These are phyloP conservation scores for Wiebesia pumilae DNA, from an alignment of 1,140 invertebrate genomes.

Conservation along the genomic window DNA sequence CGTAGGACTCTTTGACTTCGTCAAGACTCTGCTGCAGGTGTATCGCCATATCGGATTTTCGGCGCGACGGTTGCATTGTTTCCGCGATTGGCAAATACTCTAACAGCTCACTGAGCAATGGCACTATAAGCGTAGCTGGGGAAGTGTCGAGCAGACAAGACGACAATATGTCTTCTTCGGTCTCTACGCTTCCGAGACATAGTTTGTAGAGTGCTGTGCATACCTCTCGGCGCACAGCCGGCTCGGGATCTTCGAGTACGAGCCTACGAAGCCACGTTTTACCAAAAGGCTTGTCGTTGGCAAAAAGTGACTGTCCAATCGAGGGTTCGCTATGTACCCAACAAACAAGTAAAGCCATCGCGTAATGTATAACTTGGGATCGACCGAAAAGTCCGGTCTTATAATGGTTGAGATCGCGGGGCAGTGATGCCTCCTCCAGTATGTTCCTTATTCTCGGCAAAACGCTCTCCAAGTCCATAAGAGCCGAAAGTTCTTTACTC, in stretches of 20 bases:
- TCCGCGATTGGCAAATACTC: conserved; percentile 88
- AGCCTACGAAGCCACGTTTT: conserved; percentile 83
- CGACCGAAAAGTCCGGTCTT: conserved; percentile 92
- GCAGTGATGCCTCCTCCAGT: conserved; percentile 87
- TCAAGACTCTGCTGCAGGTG: conserved; percentile 79
- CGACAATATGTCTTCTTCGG: conserved; percentile 77
- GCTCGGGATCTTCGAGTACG: conserved; percentile 89
- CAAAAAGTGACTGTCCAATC: conserved; percentile 81
- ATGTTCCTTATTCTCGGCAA: conserved; percentile 90
- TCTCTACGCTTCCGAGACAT: conserved; percentile 83
- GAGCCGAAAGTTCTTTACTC: conserved; percentile 83
- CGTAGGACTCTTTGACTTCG: conserved; percentile 93
- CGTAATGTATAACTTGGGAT: conserved; percentile 88
- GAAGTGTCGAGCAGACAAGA: conserved; percentile 58
- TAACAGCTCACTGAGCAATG: conserved; percentile 87
- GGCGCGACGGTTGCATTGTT: conserved; percentile 84
- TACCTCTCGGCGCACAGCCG: conserved; percentile 89
- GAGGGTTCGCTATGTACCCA: conserved; percentile 86
- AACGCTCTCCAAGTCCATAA: conserved; percentile 89
- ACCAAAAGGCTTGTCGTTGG: conserved; percentile 78
- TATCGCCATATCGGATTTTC: conserved; percentile 70
- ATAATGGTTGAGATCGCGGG: conserved; percentile 86
- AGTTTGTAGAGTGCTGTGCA: conserved; percentile 91
- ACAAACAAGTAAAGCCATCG: conserved; percentile 87
- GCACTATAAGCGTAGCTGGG: conserved; percentile 79